Evolutionary conservation across 2,888 invertebrate species (phyloP).

Genomic region (Tenodera sinensis): DNA sequence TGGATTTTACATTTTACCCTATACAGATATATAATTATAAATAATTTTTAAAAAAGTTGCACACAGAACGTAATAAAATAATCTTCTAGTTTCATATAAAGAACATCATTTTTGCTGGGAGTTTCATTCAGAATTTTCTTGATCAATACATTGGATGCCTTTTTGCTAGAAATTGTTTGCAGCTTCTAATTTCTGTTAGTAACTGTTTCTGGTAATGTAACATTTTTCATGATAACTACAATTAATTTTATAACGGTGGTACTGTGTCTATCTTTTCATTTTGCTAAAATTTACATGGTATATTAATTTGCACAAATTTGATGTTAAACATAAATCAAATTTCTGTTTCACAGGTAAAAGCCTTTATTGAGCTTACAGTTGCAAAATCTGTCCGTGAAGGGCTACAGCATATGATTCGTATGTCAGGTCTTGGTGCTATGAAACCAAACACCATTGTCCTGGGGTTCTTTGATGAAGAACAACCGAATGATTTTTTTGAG

Average conservation of each 20-base stretch:
- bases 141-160: too few relatives aligned
- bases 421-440: slow-evolving; percentile 98
- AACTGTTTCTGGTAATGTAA: background rate
- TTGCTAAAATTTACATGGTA: background rate
- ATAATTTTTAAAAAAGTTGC: too few relatives aligned
- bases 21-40: too few relatives aligned
- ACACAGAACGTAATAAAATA: too few relatives aligned
- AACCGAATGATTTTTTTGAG: slow-evolving; percentile 74
- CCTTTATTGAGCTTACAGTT: slow-evolving; percentile 92
- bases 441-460: slow-evolving; percentile 96
- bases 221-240: background rate
- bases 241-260: background rate
- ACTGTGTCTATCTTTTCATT: background rate
- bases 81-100: too few relatives aligned
- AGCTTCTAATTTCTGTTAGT: background rate
- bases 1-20: too few relatives aligned
- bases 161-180: background rate
- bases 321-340: background rate
- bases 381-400: slow-evolving; percentile 83
- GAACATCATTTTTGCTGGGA: too few relatives aligned
- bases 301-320: background rate
- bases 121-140: too few relatives aligned
- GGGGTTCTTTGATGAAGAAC: slow-evolving; percentile 83
- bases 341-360: slow-evolving; percentile 63
- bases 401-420: slow-evolving; percentile 82